Percentiles rank a stretch among this genome's conserved stretches.
phyloP scores from a whole-genome alignment of 2,797 vertebrate genomes.

The Pogonophryne albipinna region DNA sequence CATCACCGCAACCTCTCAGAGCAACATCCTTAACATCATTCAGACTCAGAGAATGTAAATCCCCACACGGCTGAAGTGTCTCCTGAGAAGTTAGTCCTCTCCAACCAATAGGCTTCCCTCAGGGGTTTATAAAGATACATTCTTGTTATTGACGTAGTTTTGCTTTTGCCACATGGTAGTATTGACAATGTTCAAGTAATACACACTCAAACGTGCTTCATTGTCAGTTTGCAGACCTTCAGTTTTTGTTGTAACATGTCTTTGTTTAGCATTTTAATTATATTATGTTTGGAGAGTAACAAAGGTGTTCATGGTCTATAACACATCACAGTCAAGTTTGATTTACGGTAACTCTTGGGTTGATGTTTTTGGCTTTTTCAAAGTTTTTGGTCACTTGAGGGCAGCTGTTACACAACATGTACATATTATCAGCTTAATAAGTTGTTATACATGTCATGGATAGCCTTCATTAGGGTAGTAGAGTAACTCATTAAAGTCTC shows the following conservation, averaged over 20 bases:
- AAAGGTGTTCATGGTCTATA: not conserved
- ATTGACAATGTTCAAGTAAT: not conserved
- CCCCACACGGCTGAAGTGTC: not conserved
- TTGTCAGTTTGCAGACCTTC: not conserved
- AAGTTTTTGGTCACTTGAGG: not conserved
- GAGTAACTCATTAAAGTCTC: not conserved
- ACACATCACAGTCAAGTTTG: not conserved
- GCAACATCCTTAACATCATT: conserved; percentile 59
- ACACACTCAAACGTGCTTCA: not conserved
- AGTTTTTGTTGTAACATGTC: not conserved
- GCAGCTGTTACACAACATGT: not conserved
- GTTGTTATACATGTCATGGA: not conserved
- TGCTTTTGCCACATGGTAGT: not conserved
- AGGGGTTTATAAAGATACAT: not conserved
- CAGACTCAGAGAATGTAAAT: conserved; percentile 75
- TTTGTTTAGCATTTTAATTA: not conserved
- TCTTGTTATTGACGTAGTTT: conserved; percentile 1
- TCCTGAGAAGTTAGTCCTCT: not conserved
- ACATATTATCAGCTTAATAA: not conserved
- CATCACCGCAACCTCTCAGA: conserved; percentile 45
- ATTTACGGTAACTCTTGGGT: too few species aligned
- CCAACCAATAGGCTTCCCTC: too few species aligned
- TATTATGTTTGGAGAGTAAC: not conserved
- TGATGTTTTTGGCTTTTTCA: too few species aligned
- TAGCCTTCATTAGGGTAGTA: not conserved